A percentile compares a stretch with the other conserved stretches of the same genome.
These are phyloP conservation scores for Echinops telfairi DNA, from an alignment of 2,113 vertebrate species.

Conservation along the genomic window DNA sequence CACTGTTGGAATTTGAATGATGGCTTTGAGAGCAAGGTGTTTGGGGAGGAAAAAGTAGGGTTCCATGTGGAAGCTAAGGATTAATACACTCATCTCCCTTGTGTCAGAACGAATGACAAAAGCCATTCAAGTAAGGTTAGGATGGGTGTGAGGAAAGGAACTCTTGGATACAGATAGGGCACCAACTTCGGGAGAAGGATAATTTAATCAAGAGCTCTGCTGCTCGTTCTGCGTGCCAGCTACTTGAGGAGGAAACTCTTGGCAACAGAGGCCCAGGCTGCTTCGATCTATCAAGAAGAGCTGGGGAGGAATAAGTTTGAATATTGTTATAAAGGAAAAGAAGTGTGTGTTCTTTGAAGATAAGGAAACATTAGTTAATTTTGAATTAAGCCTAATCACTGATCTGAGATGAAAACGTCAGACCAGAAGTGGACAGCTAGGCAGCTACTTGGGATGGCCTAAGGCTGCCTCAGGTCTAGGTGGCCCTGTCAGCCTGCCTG, in stretches of 20 bases:
- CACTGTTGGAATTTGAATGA: background rate
- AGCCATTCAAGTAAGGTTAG: background rate
- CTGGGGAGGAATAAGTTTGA: slow-evolving; percentile 34
- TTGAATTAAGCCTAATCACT: slow-evolving; percentile 8
- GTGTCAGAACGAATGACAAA: slow-evolving; percentile 33
- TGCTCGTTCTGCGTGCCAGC: slow-evolving; percentile 33
- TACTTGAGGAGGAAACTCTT: slow-evolving; percentile 44
- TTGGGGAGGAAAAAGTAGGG: background rate
- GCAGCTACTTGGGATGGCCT: background rate
- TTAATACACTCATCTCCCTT: background rate
- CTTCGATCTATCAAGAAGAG: slow-evolving; percentile 61
- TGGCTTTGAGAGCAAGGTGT: background rate
- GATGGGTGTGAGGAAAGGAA: slow-evolving; percentile 36
- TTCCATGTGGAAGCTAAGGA: background rate
- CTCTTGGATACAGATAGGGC: slow-evolving; percentile 20
- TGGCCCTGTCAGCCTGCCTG: background rate
- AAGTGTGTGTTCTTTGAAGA: slow-evolving; percentile 51
- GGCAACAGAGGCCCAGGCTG: slow-evolving; percentile 28
- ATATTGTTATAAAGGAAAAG: slow-evolving; percentile 52
- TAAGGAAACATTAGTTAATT: slow-evolving; percentile 40
- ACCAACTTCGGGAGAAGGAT: slow-evolving; percentile 26
- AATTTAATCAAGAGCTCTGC: slow-evolving; percentile 44
- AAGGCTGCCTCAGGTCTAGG: background rate
- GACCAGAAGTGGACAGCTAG: background rate
- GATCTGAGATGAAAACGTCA: slow-evolving; percentile 29